Evolutionary conservation across 2,113 vertebrate genomes (phyloP), one percentile per base, ranked within the genome.

Genomic region (Eurypyga helias): DNA sequence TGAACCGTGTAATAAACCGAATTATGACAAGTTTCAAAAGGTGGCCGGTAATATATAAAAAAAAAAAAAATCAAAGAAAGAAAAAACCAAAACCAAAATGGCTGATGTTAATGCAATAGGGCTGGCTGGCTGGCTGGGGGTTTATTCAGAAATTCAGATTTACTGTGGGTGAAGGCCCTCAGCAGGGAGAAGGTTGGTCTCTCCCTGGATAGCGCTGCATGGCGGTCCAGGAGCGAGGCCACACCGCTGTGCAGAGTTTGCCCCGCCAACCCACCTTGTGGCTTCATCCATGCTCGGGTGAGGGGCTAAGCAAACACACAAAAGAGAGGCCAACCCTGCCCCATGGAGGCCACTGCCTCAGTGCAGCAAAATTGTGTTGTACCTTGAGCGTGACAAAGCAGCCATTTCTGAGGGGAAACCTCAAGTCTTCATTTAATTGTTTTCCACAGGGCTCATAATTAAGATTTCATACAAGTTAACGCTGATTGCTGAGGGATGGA

Each of bases 381-480:
- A 58, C 21, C 38, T 57, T 25, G 24, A 91, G 41, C 13, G 51
- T 13, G 11, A 83, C 48, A 86, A 31, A 49, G 6, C 26, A 82
- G 12, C 31, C 11, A 6, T 76, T 95, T 79, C 43, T 2, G 5
- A 71, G 48, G 62, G 49, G 19, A 84, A 82, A 82, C n/a, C n/a
- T 78, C 18, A 72, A 73, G 60, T 85, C 34, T 11, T 88, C 65
- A 48, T 97, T 87, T 81, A 83, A 36, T 87, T 55, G 8, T 52
- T 77, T 91, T 81, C 33, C 54, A 55, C 9, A n/a, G 10, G 41
- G 57, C 20, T 93, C 79, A 29, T 60, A 92, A 95, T 95, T 97
- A 97, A 84, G 52, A 96, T 93, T 95, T 97, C 70, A 81, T n/a
- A 76, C 81, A 58, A 95, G 55, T 80, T 93, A 90, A 49, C 52